Evolutionary conservation across 2,113 vertebrate genomes (phyloP), one percentile per base, ranked within the genome.

Genomic region (Fulica atra): DNA sequence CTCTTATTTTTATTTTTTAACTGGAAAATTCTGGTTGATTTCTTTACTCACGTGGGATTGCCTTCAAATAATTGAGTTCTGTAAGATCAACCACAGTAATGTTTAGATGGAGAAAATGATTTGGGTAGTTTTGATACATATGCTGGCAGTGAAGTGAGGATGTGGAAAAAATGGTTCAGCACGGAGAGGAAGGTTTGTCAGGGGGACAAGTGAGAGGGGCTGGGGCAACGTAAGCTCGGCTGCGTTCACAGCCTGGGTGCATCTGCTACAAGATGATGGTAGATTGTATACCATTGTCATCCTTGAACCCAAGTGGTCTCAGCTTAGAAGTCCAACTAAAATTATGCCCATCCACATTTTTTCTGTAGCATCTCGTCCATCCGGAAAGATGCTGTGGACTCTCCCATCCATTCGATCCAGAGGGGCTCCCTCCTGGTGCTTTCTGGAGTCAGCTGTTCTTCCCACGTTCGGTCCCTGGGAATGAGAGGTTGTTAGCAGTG

Each of bases 391-490:
- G 33, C 64, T 6, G 5, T 0, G 0, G 35, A 2, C 21, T 61
- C 64, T 40, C 33, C 1, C 2, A 12, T 19, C 68, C 38, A 2
- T 35, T 38, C 46, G 50, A 1, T 36, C 31, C 4, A 0, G 0
- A 14, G 38, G 16, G 36, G 40, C 20, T 59, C 57, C 20, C 1
- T 59, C 51, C 24, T 1, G 8, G 23, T 18, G 13, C 16, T 80
- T 72, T 38, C 59, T 10, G 4, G 35, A 40, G 36, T 13, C 63
- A 16, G 28, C 48, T 1, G 1, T 28, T 70, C 19, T 61, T 61
- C 59, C 46, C 35, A 0, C 3, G 7, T 59, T 40, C 46, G 33
- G 0, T 31, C 61, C 48, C 48, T 31, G 57, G 60, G n/a, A 85
- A 33, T 3, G 33, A 25, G 17, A 16, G 17, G 26, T 40, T 65